Evolutionary conservation across 2,113 vertebrate genomes (phyloP).

Genomic region (Apus apus): DNA sequence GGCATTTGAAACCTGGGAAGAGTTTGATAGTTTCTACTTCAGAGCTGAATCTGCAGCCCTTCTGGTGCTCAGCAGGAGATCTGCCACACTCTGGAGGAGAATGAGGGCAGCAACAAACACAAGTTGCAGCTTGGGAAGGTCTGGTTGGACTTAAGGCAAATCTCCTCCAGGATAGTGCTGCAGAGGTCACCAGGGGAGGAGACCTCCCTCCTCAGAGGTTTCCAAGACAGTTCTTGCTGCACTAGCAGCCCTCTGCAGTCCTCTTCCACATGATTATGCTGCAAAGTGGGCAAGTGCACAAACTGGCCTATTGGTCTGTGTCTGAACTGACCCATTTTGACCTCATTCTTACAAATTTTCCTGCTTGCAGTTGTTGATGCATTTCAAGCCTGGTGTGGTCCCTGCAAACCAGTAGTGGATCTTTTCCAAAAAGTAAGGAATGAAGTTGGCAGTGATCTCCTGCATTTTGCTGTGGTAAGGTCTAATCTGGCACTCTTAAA

Average conservation of each 20-base stretch:
- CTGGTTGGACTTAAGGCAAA: not conserved
- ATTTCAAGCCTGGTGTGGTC: conserved; percentile 95
- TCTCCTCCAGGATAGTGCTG: not conserved
- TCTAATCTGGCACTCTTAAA: not conserved
- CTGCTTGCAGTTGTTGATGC: conserved; percentile 85
- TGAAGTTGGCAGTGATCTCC: conserved; percentile 82
- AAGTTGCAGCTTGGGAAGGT: not conserved
- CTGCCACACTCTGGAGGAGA: not conserved
- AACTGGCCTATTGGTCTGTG: not conserved
- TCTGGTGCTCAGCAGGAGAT: not conserved
- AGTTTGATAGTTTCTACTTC: not conserved
- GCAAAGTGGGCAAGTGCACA: not conserved
- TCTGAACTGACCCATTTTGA: not conserved
- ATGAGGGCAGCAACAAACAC: not conserved
- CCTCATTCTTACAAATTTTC: not conserved
- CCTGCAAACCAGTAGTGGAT: conserved; percentile 87
- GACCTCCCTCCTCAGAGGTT: not conserved
- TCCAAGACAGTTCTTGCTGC: not conserved
- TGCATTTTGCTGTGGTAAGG: conserved; percentile 92
- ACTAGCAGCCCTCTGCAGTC: not conserved
- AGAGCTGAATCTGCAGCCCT: not conserved
- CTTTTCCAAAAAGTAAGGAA: conserved; percentile 92
- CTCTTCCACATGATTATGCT: not conserved
- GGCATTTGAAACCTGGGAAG: not conserved
- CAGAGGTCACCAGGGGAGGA: not conserved